phyloP scores from a whole-genome alignment of 2,797 vertebrate genomes.

The Aeoliscus strigatus region DNA sequence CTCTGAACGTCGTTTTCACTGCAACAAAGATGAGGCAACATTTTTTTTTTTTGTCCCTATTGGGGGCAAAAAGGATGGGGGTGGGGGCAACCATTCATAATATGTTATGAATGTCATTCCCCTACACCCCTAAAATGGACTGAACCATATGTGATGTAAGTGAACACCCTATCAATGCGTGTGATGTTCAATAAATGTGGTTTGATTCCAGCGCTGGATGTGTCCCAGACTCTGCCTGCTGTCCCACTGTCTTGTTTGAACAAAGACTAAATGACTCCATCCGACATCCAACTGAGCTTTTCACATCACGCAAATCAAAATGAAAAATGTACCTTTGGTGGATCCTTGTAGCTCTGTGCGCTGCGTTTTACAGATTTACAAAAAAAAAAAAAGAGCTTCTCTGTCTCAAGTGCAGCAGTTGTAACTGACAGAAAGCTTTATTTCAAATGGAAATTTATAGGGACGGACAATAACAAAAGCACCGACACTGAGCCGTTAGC shows the following conservation, averaged over 20 bases:
- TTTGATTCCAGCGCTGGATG: slow-evolving; percentile 27
- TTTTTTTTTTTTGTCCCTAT: too few species aligned
- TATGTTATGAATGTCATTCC: too few species aligned
- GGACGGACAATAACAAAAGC: slow-evolving; percentile 28
- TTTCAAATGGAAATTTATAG: slow-evolving; percentile 35
- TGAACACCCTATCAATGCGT: too few species aligned
- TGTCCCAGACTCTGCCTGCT: slow-evolving; percentile 65
- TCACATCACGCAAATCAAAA: slow-evolving; percentile 50
- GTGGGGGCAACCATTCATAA: too few species aligned
- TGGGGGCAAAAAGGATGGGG: too few species aligned
- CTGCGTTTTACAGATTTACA: slow-evolving; percentile 9
- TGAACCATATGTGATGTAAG: too few species aligned
- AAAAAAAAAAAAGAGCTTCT: slow-evolving; percentile 28
- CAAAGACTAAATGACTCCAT: slow-evolving; percentile 61
- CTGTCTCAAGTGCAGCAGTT: slow-evolving; percentile 37
- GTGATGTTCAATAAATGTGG: too few species aligned
- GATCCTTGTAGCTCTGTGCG: slow-evolving; percentile 19
- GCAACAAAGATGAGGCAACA: slow-evolving; percentile 48
- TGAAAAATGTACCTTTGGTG: slow-evolving; percentile 63
- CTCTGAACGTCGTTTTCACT: slow-evolving; percentile 37
- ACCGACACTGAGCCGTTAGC: slow-evolving; percentile 38
- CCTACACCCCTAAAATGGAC: too few species aligned
- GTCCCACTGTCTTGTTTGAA: slow-evolving; percentile 70
- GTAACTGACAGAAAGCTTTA: slow-evolving; percentile 42
- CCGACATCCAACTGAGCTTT: slow-evolving; percentile 50